Percentiles rank a stretch among this genome's conserved stretches.
phyloP scores from a whole-genome alignment of 2,797 vertebrate genomes.

The Alosa sapidissima region DNA sequence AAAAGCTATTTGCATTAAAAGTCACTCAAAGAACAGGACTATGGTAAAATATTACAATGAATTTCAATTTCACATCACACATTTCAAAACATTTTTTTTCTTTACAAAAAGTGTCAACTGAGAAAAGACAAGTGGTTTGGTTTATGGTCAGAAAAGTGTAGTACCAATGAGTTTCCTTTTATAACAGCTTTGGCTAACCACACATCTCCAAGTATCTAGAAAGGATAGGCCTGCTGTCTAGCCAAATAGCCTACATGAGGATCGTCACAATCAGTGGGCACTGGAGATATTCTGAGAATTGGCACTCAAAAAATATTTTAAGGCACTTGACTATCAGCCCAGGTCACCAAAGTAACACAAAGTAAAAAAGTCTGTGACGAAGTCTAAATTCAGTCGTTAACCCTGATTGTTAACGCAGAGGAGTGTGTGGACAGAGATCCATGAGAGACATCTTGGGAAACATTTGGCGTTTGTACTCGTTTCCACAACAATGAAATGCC shows the following conservation, averaged over 20 bases:
- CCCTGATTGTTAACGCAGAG: not conserved
- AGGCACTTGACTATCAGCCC: constrained; percentile 11
- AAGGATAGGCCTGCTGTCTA: not conserved
- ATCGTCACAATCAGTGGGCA: constrained; percentile 3
- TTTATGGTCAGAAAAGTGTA: constrained; percentile 49
- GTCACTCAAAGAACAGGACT: constrained; percentile 74
- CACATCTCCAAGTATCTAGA: not conserved
- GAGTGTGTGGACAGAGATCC: not conserved
- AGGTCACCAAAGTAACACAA: not conserved
- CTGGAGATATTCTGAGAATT: not conserved
- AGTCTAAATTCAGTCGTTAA: not conserved
- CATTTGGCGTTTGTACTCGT: not conserved
- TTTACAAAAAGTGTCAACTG: constrained; percentile 52
- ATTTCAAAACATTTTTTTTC: constrained; percentile 51
- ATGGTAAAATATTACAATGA: constrained; percentile 78
- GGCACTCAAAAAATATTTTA: constrained; percentile 1
- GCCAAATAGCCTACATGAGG: not conserved
- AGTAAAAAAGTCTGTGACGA: not conserved
- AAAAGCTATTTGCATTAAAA: constrained; percentile 91
- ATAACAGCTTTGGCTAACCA: constrained; percentile 3
- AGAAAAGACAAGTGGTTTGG: constrained; percentile 73
- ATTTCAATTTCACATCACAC: constrained; percentile 76
- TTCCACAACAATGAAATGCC: not conserved
- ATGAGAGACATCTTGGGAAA: not conserved
- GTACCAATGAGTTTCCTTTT: not conserved